A percentile compares a stretch with the other conserved stretches of the same genome.
These are phyloP conservation scores for Drosophila pallidifrons DNA, from an alignment of 1,140 invertebrate species.

Conservation along the genomic window DNA sequence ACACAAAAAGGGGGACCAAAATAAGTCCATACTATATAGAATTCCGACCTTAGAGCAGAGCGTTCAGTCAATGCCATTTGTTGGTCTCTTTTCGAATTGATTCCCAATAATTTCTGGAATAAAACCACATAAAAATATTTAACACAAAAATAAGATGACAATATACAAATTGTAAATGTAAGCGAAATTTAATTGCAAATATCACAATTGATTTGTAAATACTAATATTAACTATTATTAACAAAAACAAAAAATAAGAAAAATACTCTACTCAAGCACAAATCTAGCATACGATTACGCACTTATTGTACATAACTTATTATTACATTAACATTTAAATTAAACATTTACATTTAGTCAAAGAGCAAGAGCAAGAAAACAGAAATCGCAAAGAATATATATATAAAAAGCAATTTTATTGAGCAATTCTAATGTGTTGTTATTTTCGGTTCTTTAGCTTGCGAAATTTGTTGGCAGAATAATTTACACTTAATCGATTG, in stretches of 20 bases:
- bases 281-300: slow-evolving; percentile 21
- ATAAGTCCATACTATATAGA: slow-evolving; percentile 43
- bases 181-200: slow-evolving; percentile 43
- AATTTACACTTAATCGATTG: slow-evolving; percentile 55
- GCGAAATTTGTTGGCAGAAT: slow-evolving; percentile 36
- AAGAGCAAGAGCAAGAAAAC: slow-evolving; percentile 13
- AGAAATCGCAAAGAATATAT: slow-evolving; percentile 32
- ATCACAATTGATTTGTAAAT: slow-evolving; percentile 49
- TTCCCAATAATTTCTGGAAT: slow-evolving; percentile 25
- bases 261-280: slow-evolving; percentile 38
- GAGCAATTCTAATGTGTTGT: slow-evolving; percentile 48
- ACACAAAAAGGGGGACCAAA: slow-evolving; percentile 53
- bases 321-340: slow-evolving; percentile 47
- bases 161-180: slow-evolving; percentile 49
- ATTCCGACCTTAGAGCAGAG: slow-evolving; percentile 32
- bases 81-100: slow-evolving; percentile 20
- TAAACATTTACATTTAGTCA: slow-evolving; percentile 49
- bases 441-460: slow-evolving; percentile 58
- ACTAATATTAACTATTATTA: slow-evolving; percentile 23
- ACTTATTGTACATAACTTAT: slow-evolving; percentile 54
- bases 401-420: slow-evolving; percentile 52
- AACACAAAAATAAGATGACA: slow-evolving; percentile 47
- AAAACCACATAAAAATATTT: slow-evolving; percentile 29
- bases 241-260: neutral
- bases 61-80: neutral